Evolutionary conservation across 2,113 vertebrate genomes (phyloP), one percentile per base, ranked within the genome.

Genomic region (Alces alces): DNA sequence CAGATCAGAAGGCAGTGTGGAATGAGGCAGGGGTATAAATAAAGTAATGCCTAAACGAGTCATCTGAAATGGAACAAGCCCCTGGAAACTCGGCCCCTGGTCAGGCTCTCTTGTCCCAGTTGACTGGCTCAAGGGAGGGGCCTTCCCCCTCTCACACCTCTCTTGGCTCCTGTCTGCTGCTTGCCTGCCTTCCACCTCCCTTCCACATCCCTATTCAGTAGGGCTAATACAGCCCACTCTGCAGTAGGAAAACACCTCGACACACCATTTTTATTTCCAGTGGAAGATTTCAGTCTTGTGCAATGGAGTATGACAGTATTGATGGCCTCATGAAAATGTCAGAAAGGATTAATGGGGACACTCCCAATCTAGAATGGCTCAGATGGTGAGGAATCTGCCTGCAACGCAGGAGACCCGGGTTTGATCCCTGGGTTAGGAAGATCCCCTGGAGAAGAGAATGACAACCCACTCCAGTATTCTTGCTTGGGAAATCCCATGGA

Each of bases 11-110:
- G 93, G 86, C 96, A 93, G 83, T 33, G 86, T 93, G 95, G 97
- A 98, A 98, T 98, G 97, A 98, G 94, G 89, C 92, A 93, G 92
- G 93, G 95, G 97, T 98, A 97, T 98, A 98, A 98, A 98, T 98
- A 98, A 98, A 96, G 92, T 94, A 91, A 96, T 97, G 95, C 73
- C 83, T 95, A 96, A 96, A 95, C 95, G 79, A 98, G 89, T 97
- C 39, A 19, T 86, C 78, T 94, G 89, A 96, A 85, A 79, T 95
- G 92, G 66, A 96, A 97, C 94, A 95, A 92, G 95, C 52, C 61
- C 39, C 66, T 95, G 96, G 78, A 93, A 98, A 61, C 64, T 78
- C 93, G 70, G 86, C 19, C 73, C 36, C 95, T 28, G n/a, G 55
- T 94, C 89, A 93, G 89, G 6, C 39, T 91, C 55, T 92, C 52